Evolutionary conservation across 2,113 vertebrate genomes (phyloP), one percentile per base, ranked within the genome.

Genomic region (Labeo catla): DNA sequence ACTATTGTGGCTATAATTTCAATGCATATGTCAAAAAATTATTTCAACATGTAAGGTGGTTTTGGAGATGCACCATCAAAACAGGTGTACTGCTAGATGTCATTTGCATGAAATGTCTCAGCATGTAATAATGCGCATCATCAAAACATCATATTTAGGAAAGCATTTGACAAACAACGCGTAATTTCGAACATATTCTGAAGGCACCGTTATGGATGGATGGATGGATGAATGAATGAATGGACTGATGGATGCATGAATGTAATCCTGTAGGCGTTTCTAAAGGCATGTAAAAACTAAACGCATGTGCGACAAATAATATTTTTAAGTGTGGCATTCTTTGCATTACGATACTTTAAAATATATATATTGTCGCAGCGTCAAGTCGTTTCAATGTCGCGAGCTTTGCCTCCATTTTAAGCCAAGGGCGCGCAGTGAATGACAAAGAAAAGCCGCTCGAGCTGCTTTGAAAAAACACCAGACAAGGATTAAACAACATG

Each of bases 381-480:
- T 11, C n/a, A 66, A 28, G 3, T 68, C 13, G 49, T 28, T 13
- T n/a, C 28, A 49, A 11, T 34, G 28, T 76, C 6, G 72, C 83
- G 45, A 54, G 11, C n/a, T 13, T 15, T 54, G 23, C 57, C 76
- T 88, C 87, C 81, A 86, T 88, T 50, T 86, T 86, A 79, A 52
- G 34, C 8, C 47, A 43, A 72, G 39, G 16, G 39, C 80, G 81
- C 87, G 81, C 34, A 80, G 21, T 49, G 57, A 52, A 50, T 54
- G 43, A 57, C 23, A 57, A 76, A 43, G 68, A 68, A 54, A 81
- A 86, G 59, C 19, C 52, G 63, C n/a, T 78, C 34, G 63, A 73
- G 34, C 68, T 2, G 16, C 72, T 81, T 81, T 50, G 23, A 86
- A 52, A 21, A 10, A 36, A 7, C 2, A 65, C 11, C 15, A 50